Evolutionary conservation across 1,140 invertebrate genomes (phyloP).

Genomic region (Platorchestia sp.): DNA sequence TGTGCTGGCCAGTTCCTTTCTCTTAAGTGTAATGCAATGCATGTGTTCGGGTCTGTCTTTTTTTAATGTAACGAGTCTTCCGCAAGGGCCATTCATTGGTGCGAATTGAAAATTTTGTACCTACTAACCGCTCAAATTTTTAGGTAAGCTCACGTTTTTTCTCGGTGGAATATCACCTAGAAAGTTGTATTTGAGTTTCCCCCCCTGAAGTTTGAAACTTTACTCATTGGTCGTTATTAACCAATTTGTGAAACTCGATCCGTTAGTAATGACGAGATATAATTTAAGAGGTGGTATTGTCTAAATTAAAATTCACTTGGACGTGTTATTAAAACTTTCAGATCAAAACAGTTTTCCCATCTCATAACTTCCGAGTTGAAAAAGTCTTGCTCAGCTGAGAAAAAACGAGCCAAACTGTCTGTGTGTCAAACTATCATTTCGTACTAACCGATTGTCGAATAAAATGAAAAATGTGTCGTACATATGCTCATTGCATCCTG

Average conservation of each 20-base stretch:
- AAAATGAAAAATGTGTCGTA: neutral
- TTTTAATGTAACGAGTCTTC: neutral
- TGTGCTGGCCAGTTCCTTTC: neutral
- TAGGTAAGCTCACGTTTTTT: conserved; percentile 20
- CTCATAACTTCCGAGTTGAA: no score
- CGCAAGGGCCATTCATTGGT: neutral
- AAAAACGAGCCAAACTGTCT: neutral
- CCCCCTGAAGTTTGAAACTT: neutral
- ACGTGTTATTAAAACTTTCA: no score
- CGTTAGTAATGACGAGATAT: no score
- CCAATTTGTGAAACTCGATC: no score
- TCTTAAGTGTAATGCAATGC: neutral
- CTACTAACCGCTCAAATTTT: conserved; percentile 42
- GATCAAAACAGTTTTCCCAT: no score
- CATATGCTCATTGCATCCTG: neutral
- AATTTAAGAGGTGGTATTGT: no score
- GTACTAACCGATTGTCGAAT: conserved; percentile 22
- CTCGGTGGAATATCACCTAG: neutral
- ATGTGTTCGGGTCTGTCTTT: neutral
- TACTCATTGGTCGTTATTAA: no score
- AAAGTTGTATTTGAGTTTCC: neutral
- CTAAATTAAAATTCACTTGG: no score
- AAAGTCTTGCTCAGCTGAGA: neutral
- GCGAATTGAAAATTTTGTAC: conserved; percentile 32
- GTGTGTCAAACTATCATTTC: conserved; percentile 48